phyloP scores from a whole-genome alignment of 1,140 invertebrate genomes.

The Andrena cerasifolii region DNA sequence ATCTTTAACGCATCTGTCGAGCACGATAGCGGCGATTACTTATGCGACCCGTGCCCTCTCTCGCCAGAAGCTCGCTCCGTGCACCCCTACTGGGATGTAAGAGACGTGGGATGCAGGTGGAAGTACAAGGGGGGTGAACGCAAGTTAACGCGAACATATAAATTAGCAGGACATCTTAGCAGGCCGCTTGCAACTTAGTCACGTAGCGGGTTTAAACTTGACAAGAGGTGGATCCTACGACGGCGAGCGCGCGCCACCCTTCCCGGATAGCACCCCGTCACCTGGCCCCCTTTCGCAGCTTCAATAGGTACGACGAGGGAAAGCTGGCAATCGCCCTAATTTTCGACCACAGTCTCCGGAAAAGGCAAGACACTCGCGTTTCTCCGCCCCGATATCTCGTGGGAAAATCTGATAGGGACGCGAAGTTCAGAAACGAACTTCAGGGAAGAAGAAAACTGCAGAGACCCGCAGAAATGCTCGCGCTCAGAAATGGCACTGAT shows the following conservation, averaged over 20 bases:
- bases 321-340: conserved; percentile 37
- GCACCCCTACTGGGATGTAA: conserved; percentile 51
- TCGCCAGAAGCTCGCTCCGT: conserved; percentile 73
- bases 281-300: conserved; percentile 56
- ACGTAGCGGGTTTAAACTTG: conserved; percentile 82
- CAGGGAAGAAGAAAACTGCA: too few species aligned
- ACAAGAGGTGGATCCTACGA: conserved; percentile 76
- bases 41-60: conserved; percentile 80
- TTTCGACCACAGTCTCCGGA: conserved; percentile 17
- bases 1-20: conserved; percentile 79
- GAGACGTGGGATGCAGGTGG: conserved; percentile 56
- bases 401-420: too few species aligned
- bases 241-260: conserved; percentile 48
- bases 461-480: too few species aligned
- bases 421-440: too few species aligned
- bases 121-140: conserved; percentile 66
- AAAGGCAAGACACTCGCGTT: background rate
- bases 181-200: conserved; percentile 82
- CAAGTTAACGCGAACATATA: conserved; percentile 83
- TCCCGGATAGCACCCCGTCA: conserved; percentile 43
- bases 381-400: too few species aligned
- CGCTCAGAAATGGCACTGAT: too few species aligned
- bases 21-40: conserved; percentile 79
- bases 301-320: conserved; percentile 26
- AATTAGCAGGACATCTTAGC: conserved; percentile 82